Evolutionary conservation across 35 echinoderm and acorn worm species (phyloP).

Genomic region (Ptychodera flava): DNA sequence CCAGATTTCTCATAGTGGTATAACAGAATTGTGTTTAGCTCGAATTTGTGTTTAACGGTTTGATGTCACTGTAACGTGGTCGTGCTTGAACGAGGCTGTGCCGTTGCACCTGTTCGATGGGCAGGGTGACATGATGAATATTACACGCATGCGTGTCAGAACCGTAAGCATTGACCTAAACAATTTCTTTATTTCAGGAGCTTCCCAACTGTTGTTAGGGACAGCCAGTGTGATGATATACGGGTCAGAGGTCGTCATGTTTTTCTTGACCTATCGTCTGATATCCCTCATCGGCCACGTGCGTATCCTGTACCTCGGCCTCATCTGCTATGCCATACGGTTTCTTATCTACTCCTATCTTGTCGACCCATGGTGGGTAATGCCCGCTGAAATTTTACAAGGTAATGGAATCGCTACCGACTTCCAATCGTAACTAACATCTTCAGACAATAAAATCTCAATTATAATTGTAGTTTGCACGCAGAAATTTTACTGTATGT

Average conservation of each 20-base stretch:
- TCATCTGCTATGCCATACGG: slow-evolving; percentile 42
- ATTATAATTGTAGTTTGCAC: background rate
- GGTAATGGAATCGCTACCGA: slow-evolving; percentile 2
- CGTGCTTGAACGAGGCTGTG: too few relatives aligned
- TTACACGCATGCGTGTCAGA: too few relatives aligned
- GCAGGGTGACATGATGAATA: too few relatives aligned
- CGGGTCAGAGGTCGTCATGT: slow-evolving; percentile 40
- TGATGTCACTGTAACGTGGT: too few relatives aligned
- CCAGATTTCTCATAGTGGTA: too few relatives aligned
- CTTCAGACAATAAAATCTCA: background rate
- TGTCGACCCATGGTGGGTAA: slow-evolving; percentile 51
- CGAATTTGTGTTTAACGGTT: too few relatives aligned
- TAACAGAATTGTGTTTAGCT: too few relatives aligned
- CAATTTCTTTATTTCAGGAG: too few relatives aligned
- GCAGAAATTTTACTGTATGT: too few relatives aligned
- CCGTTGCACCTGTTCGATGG: too few relatives aligned
- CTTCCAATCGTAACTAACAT: background rate
- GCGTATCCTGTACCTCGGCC: slow-evolving; percentile 23
- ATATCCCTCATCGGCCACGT: slow-evolving; percentile 40
- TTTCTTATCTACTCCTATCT: slow-evolving; percentile 57
- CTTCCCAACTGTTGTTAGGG: slow-evolving; percentile 48
- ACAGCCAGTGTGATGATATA: slow-evolving; percentile 37
- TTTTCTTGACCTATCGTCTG: slow-evolving; percentile 38
- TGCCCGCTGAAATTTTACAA: slow-evolving; percentile 58
- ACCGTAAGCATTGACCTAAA: too few relatives aligned